Conservation (phyloP, 2,888 invertebrate species). For the Helicoverpa assulta region DNA sequence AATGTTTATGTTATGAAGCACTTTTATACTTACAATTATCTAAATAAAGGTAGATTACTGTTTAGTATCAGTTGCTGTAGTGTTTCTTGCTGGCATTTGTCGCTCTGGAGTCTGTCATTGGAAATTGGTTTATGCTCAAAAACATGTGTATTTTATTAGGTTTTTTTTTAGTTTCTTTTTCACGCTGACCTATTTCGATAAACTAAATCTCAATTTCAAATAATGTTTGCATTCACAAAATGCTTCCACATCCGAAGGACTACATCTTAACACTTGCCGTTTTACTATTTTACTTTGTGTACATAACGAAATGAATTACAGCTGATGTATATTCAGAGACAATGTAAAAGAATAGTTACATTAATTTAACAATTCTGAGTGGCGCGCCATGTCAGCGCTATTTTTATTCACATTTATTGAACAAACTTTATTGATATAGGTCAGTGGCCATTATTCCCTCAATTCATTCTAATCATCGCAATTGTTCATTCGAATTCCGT, state of each 20-base stretch:
- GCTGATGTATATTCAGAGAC: slow-evolving; percentile 1
- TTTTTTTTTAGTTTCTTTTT: slow-evolving; percentile 10
- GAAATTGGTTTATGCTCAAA: slow-evolving; percentile 23
- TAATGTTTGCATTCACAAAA: slow-evolving; percentile 3
- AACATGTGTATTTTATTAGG: slow-evolving; percentile 14
- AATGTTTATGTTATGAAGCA: slow-evolving; percentile 75
- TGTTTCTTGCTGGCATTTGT: slow-evolving; percentile 19
- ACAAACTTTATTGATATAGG: slow-evolving; percentile 62
- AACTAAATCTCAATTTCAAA: slow-evolving; percentile 20
- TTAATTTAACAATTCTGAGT: slow-evolving; percentile 14
- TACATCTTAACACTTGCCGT: too few relatives aligned
- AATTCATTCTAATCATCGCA: slow-evolving; percentile 67
- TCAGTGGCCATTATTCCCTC: slow-evolving; percentile 59
- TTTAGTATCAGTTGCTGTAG: slow-evolving; percentile 40
- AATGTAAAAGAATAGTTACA: slow-evolving; percentile 4
- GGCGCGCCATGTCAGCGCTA: slow-evolving; percentile 50
- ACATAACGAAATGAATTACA: too few relatives aligned
- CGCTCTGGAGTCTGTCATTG: slow-evolving; percentile 6
- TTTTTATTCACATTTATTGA: slow-evolving; percentile 61
- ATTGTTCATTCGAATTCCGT: slow-evolving; percentile 56
- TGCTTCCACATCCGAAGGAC: too few relatives aligned
- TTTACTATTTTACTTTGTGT: too few relatives aligned
- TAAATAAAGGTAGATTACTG: slow-evolving; percentile 43
- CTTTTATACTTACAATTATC: slow-evolving; percentile 54
- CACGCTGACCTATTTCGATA: slow-evolving; percentile 44